Percentiles rank a stretch among this genome's conserved stretches.
phyloP scores from a whole-genome alignment of 2,113 vertebrate genomes.

The Anhinga anhinga region DNA sequence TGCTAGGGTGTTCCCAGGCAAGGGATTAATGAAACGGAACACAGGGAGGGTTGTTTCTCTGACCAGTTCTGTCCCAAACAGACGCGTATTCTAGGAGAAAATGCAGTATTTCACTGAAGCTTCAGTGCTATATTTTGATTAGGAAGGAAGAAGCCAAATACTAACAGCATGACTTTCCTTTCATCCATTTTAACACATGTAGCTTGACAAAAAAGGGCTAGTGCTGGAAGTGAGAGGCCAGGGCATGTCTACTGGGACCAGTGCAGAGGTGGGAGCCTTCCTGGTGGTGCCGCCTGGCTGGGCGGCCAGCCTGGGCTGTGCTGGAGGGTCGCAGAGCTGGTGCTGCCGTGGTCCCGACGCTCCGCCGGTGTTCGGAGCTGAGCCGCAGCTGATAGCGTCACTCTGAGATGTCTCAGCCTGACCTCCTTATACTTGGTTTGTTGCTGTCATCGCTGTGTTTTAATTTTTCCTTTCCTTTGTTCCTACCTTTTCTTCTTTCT shows the following conservation, averaged over 20 bases:
- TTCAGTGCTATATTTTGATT: rapidly evolving
- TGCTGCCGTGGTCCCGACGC: not conserved
- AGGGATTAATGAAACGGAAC: not conserved
- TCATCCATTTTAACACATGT: not conserved
- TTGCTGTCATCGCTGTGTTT: not conserved
- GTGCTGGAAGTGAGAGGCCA: not conserved
- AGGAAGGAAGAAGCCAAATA: not conserved
- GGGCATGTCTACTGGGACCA: not conserved
- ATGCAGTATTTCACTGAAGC: not conserved
- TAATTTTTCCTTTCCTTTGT: not conserved
- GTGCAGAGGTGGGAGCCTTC: not conserved
- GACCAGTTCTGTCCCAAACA: not conserved
- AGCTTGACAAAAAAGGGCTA: not conserved
- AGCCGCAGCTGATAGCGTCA: not conserved
- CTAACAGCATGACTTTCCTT: rapidly evolving
- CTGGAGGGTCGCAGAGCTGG: not conserved
- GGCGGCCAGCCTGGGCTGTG: not conserved
- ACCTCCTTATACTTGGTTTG: not conserved
- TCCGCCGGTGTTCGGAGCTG: not conserved
- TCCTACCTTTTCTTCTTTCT: not conserved
- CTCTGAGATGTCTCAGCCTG: not conserved
- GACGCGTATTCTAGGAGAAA: rapidly evolving
- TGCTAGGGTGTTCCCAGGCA: not conserved
- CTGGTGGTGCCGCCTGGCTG: not conserved
- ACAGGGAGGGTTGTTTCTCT: not conserved